Evolutionary conservation across 2,888 invertebrate genomes (phyloP), one percentile per base, ranked within the genome.

Genomic region (Lymantria dispar): DNA sequence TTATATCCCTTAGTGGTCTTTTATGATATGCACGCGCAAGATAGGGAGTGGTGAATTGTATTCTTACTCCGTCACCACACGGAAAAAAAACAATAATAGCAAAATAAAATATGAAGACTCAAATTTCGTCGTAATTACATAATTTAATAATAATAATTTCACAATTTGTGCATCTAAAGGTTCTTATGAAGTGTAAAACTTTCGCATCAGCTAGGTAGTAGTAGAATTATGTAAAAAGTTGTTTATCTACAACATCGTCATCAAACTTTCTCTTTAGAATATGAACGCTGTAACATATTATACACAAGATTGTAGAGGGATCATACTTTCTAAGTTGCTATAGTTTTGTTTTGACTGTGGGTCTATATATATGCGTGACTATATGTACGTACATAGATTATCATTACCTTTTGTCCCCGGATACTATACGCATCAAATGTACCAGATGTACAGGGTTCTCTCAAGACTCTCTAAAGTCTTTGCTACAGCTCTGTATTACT

Each of bases 201-300:
- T 41, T 15, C 40, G 40, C 40, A 11, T 15, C 15, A 15, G 7
- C 40, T 9, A 38, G 12, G 7, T 38, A 38, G 38, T 38, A n/a
- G 38, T 38, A n/a, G 38, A 38, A 38, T 38, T 38, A n/a, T 10
- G 38, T 38, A 40, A 40, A 22, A 40, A 40, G 40, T 40, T 7
- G 40, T 12, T 40, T 40, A 40, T 40, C 40, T 40, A 15, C 15
- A 7, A 40, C 40, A 14, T 15, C 40, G 8, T 15, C 15, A 12
- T 43, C 11, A 40, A n/a, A 44, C 36, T 50, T 48, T 37, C 40
- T 15, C 40, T 40, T 40, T 40, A 12, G 12, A 38, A 38, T 12
- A 43, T 46, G n/a, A 43, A 41, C 22, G 38, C 38, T 11, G 38
- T 7, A 38, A 38, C 38, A 38, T 33, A 33, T 22, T 22, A 22